phyloP scores from a whole-genome alignment of 2,888 invertebrate genomes.

The Drosophila trichaetosa region DNA sequence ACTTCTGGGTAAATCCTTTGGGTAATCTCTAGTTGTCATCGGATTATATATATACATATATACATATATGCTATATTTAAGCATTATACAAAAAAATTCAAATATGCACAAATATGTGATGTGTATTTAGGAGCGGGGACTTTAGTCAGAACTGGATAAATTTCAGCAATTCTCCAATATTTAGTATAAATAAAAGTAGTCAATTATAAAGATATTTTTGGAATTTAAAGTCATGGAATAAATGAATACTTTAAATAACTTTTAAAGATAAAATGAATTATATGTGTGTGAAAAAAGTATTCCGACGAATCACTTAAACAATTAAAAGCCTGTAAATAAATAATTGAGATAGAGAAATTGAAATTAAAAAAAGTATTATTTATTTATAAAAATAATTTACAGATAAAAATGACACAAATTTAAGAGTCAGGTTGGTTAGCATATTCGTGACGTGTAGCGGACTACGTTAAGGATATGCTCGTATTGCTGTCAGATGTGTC shows the following conservation, averaged over 20 bases:
- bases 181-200: not conserved
- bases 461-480: not conserved
- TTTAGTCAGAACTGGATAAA: not conserved
- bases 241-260: not conserved
- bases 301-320: not conserved
- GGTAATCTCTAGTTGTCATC: not conserved
- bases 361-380: not conserved
- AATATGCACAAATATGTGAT: not conserved
- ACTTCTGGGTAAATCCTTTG: constrained; percentile 13
- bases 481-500: constrained; percentile 15
- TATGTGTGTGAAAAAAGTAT: not conserved
- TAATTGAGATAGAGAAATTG: not conserved
- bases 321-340: not conserved
- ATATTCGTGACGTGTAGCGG: not conserved
- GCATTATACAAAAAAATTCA: not conserved
- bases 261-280: not conserved
- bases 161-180: not conserved
- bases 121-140: too few relatives aligned
- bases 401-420: not conserved
- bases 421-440: not conserved
- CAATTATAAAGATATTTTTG: not conserved
- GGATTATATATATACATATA: constrained; percentile 1
- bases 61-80: not conserved
- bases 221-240: not conserved
- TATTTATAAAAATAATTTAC: not conserved